A percentile compares a stretch with the other conserved stretches of the same genome.
Evolutionary conservation across 2,113 vertebrate species (phyloP).

Genomic region (Okapia johnstoni): DNA sequence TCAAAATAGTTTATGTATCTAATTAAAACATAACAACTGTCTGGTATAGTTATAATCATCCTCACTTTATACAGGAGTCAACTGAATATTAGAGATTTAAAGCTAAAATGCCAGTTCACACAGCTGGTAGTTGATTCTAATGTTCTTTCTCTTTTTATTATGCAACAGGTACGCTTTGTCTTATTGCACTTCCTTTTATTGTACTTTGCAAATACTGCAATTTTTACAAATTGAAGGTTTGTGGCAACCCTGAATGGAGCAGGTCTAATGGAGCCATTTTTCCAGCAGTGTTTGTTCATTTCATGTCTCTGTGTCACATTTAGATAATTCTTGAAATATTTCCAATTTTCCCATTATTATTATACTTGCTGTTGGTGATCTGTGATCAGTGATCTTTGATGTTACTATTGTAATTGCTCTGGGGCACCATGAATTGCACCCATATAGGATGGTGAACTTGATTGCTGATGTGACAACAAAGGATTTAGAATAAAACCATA

Average conservation of each 20-base stretch:
- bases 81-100: not conserved
- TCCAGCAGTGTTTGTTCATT: not conserved
- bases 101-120: not conserved
- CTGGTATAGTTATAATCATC: not conserved
- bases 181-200: not conserved
- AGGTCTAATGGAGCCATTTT: not conserved
- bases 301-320: not conserved
- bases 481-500: not conserved
- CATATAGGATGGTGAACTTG: not conserved
- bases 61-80: not conserved
- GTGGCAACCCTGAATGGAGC: not conserved
- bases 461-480: not conserved
- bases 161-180: not conserved
- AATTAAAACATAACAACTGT: not conserved
- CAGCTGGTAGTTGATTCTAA: not conserved
- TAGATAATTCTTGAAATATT: not conserved
- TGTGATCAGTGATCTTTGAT: not conserved
- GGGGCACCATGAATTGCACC: not conserved
- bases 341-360: not conserved
- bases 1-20: not conserved
- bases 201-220: not conserved
- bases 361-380: not conserved
- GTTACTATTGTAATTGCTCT: not conserved
- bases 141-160: not conserved
- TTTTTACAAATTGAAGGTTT: not conserved